phyloP scores from a whole-genome alignment of 1,140 invertebrate genomes.

The Rhyzopertha dominica region DNA sequence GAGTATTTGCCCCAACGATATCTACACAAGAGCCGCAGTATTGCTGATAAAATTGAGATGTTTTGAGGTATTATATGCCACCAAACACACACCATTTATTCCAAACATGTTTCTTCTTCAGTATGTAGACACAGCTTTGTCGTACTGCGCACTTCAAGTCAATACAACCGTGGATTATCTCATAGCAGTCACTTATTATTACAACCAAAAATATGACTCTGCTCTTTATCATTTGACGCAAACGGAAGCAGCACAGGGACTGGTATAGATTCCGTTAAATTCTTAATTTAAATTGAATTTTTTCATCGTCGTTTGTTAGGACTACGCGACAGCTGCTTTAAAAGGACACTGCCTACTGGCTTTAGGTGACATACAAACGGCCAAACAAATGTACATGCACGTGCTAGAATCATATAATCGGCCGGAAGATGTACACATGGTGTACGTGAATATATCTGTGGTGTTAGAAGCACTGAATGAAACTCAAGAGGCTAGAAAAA shows the following conservation, averaged over 20 bases:
- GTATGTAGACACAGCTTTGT: conserved; percentile 32
- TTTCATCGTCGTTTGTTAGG: conserved; percentile 18
- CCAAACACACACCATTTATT: conserved; percentile 4
- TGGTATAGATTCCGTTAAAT: conserved; percentile 15
- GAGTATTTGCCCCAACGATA: conserved; percentile 23
- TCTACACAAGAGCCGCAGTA: conserved; percentile 30
- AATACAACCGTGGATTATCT: conserved; percentile 32
- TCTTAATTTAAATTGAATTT: conserved; percentile 3
- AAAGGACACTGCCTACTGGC: conserved; percentile 31
- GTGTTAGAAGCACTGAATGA: conserved; percentile 22
- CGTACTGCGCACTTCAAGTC: conserved; percentile 21
- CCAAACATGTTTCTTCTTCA: conserved; percentile 16
- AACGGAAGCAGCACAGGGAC: conserved; percentile 30
- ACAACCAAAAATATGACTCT: conserved; percentile 27
- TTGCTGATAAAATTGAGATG: conserved; percentile 34
- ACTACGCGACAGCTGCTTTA: conserved; percentile 29
- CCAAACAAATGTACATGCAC: conserved; percentile 30
- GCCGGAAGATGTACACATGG: conserved; percentile 34
- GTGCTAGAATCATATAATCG: conserved; percentile 31
- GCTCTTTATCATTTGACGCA: conserved; percentile 34
- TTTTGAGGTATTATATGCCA: conserved; percentile 16
- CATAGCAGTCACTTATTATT: conserved; percentile 32
- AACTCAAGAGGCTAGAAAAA: conserved; percentile 30
- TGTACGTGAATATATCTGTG: conserved; percentile 28
- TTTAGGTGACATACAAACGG: conserved; percentile 23